A percentile compares a stretch with the other conserved stretches of the same genome.
Evolutionary conservation across 2,797 vertebrate species (phyloP).

Genomic region (Paedocypris micromegethes): DNA sequence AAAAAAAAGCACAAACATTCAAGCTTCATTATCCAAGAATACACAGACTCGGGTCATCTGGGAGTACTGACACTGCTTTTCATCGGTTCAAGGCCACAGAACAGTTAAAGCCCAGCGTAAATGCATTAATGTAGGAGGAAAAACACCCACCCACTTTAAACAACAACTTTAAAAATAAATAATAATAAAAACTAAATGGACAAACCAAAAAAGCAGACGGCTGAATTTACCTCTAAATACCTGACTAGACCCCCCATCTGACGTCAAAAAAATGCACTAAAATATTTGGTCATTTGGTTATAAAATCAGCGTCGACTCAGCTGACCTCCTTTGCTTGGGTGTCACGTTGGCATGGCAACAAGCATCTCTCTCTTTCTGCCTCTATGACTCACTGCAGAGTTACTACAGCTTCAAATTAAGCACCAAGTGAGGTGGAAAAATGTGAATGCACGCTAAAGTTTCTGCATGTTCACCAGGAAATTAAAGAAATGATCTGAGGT

Average conservation of each 20-base stretch:
- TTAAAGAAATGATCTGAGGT: constrained; percentile 34
- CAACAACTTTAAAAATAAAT: no score
- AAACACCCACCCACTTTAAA: no score
- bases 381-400: constrained; percentile 55
- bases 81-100: no score
- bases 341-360: constrained; percentile 73
- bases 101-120: no score
- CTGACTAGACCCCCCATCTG: constrained; percentile 11
- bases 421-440: constrained; percentile 48
- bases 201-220: background rate
- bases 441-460: constrained; percentile 23
- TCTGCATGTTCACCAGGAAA: constrained; percentile 42
- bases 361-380: constrained; percentile 59
- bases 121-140: no score
- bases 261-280: constrained; percentile 42
- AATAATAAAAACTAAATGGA: no score
- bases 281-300: constrained; percentile 56
- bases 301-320: constrained; percentile 57
- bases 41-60: background rate
- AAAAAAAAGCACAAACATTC: constrained; percentile 1
- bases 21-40: constrained; percentile 20
- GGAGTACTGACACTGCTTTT: background rate
- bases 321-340: constrained; percentile 69
- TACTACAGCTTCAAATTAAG: constrained; percentile 59
- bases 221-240: constrained; percentile 41